Percentiles rank a stretch among this genome's conserved stretches.
phyloP scores from a whole-genome alignment of 2,888 invertebrate species.

The Erpobdella octoculata region DNA sequence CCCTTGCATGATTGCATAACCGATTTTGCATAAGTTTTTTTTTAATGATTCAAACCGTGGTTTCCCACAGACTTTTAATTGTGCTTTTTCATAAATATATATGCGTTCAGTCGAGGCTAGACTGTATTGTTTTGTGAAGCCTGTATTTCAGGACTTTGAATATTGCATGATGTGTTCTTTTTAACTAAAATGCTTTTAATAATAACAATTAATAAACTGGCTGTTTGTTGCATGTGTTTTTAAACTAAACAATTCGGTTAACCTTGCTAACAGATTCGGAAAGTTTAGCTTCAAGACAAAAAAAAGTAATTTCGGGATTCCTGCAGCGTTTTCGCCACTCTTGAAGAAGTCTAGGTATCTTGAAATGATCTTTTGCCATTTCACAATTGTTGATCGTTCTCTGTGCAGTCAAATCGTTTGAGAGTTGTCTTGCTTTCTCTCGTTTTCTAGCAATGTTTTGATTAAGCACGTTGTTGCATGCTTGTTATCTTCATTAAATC shows the following conservation, averaged over 20 bases:
- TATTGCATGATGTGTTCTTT: too few species aligned
- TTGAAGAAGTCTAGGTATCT: neutral
- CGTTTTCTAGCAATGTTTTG: too few species aligned
- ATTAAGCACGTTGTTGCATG: neutral
- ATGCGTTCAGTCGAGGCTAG: neutral
- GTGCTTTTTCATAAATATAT: neutral
- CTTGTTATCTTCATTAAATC: neutral
- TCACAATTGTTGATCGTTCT: neutral
- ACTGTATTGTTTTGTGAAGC: conserved; percentile 8
- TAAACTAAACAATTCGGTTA: neutral
- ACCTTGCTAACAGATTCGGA: neutral
- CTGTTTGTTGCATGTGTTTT: neutral
- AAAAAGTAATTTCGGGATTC: neutral
- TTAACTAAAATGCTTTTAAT: neutral
- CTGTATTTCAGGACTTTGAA: too few species aligned
- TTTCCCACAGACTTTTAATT: neutral
- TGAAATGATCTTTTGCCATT: too few species aligned
- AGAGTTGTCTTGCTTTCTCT: too few species aligned
- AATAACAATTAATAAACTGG: neutral
- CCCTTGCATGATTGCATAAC: neutral
- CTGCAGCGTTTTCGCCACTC: neutral
- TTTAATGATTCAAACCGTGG: neutral
- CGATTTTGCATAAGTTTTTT: neutral
- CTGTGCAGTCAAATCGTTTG: neutral
- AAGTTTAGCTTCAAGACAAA: neutral